phyloP scores from a whole-genome alignment of 2,888 invertebrate genomes.

The Gerris lacustris region DNA sequence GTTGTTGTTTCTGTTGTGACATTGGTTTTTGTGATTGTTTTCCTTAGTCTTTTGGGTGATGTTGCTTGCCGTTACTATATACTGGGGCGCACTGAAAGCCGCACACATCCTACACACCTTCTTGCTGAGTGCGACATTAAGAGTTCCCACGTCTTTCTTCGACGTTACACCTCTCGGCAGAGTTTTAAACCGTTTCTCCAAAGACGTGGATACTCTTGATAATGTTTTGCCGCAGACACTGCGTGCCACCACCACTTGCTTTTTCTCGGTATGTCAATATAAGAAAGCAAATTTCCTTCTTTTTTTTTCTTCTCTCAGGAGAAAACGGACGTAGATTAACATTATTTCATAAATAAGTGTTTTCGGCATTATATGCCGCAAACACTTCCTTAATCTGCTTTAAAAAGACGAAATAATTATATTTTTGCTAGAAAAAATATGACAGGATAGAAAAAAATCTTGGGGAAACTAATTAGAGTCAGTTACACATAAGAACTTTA shows the following conservation, averaged over 20 bases:
- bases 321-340: too few relatives aligned
- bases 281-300: too few relatives aligned
- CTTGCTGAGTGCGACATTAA: slow-evolving; percentile 52
- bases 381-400: too few relatives aligned
- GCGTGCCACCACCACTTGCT: slow-evolving; percentile 48
- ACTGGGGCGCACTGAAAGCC: background rate
- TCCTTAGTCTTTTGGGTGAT: background rate
- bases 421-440: too few relatives aligned
- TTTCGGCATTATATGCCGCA: too few relatives aligned
- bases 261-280: slow-evolving; percentile 19
- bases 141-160: slow-evolving; percentile 60
- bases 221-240: slow-evolving; percentile 58
- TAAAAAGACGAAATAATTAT: too few relatives aligned
- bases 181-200: slow-evolving; percentile 64
- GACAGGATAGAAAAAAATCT: too few relatives aligned
- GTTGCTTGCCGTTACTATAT: background rate
- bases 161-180: slow-evolving; percentile 69
- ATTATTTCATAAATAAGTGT: too few relatives aligned
- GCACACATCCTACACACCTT: slow-evolving; percentile 44
- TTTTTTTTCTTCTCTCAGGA: too few relatives aligned
- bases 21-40: background rate
- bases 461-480: too few relatives aligned
- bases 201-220: slow-evolving; percentile 61
- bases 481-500: too few relatives aligned
- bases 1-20: too few relatives aligned